Evolutionary conservation across 2,113 vertebrate species (phyloP), one percentile per base, ranked within the genome.

Genomic region (Tapirus terrestris): DNA sequence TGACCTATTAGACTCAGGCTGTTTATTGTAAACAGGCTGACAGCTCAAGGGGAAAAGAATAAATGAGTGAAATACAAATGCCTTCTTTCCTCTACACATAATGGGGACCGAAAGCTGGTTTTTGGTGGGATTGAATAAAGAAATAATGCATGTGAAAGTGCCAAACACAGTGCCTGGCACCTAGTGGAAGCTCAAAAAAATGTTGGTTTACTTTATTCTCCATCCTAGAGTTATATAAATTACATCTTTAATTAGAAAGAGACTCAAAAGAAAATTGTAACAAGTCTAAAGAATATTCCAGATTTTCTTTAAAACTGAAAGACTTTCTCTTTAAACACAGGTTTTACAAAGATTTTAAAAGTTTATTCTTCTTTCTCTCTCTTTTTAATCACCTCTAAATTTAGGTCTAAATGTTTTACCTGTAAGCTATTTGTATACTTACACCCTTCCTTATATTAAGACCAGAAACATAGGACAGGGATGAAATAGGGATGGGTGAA

Each of bases 401-500:
- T 87, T 95, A 83, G 53, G 27, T 93, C 39, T 88, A 89, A 65
- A 89, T 31, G 56, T 89, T 93, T 96, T 94, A 98, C 56, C 85
- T 96, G 43, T 81, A 70, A 95, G 75, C 51, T 95, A 27, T 86
- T 97, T 95, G 65, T 43, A 51, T 92, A 60, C 68, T 96, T 96
- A 93, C n/a, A 95, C 68, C 43, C 39, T 89, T 94, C 18, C 33
- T 88, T 75, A 80, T 95, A 85, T 93, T 94, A 97, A 95, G 89
- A 88, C 58, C 51, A 92, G 87, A 83, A 87, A 48, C 70, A 21
- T 18, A 39, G 63, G 65, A 75, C 60, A 83, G 79, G 33, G 75
- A 90, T 45, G 90, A 90, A 76, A 96, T 86, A 68, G 75, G 25
- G 36, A 33, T 51, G 70, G 97, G 70, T 60, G 79, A 92, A 95